These are phyloP conservation scores for Argyrosomus japonicus DNA, from an alignment of 2,113 vertebrate species.

Conservation along the genomic window DNA sequence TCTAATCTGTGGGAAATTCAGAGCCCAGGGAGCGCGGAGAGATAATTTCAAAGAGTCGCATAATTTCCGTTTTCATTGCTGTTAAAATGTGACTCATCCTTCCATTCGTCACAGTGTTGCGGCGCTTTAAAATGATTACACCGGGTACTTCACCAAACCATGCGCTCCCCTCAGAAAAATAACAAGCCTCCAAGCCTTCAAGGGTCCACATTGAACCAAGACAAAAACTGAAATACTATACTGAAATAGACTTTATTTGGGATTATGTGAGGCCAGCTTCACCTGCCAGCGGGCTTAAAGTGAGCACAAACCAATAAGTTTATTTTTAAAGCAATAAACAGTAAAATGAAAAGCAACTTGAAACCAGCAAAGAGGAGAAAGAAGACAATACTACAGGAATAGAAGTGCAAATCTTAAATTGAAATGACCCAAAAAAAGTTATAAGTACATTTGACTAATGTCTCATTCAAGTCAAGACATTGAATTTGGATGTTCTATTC, in stretches of 20 bases:
- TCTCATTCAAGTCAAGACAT: background rate
- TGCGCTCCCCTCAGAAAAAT: slow-evolving; percentile 24
- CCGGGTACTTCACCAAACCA: slow-evolving; percentile 40
- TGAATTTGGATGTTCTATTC: background rate
- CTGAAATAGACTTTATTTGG: slow-evolving; percentile 26
- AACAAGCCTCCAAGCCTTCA: slow-evolving; percentile 38
- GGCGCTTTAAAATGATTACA: slow-evolving; percentile 62
- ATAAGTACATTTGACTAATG: background rate
- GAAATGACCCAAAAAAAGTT: background rate
- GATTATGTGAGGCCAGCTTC: slow-evolving; percentile 14
- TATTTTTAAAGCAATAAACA: slow-evolving; percentile 11
- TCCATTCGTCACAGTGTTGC: slow-evolving; percentile 56
- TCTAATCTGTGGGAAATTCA: slow-evolving; percentile 51
- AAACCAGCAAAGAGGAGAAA: background rate
- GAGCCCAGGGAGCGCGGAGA: slow-evolving; percentile 26
- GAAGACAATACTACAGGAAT: background rate
- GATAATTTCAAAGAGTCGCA: slow-evolving; percentile 56
- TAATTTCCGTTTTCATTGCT: slow-evolving; percentile 53
- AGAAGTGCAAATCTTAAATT: background rate
- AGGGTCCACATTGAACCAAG: slow-evolving; percentile 23
- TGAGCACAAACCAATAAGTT: slow-evolving; percentile 12
- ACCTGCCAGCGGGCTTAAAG: slow-evolving; percentile 12
- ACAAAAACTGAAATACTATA: slow-evolving; percentile 35
- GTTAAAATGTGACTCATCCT: slow-evolving; percentile 70
- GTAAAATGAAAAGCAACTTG: background rate